A percentile compares a stretch with the other conserved stretches of the same genome.
phyloP scores from a whole-genome alignment of 2,113 vertebrate species.

The Megaleporinus macrocephalus region DNA sequence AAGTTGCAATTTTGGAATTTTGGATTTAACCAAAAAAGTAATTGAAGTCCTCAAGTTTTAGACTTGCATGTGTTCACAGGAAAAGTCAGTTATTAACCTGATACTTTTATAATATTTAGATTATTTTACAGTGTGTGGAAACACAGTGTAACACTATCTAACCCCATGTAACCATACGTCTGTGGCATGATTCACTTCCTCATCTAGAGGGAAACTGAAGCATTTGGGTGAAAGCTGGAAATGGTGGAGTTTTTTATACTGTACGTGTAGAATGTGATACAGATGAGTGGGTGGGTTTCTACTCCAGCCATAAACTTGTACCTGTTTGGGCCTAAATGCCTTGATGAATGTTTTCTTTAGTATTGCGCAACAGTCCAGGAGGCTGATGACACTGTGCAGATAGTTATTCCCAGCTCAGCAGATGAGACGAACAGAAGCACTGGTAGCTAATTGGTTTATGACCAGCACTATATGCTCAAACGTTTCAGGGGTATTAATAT shows the following conservation, averaged over 20 bases:
- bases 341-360: background rate
- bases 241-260: conserved; percentile 33
- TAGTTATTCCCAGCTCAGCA: too few relatives aligned
- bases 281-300: background rate
- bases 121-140: too few relatives aligned
- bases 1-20: too few relatives aligned
- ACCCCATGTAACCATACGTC: background rate
- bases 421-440: too few relatives aligned
- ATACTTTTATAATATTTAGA: background rate
- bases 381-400: background rate
- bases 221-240: conserved; percentile 11
- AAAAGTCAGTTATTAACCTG: too few relatives aligned
- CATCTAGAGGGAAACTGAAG: conserved; percentile 32
- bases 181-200: conserved; percentile 38
- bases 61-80: too few relatives aligned
- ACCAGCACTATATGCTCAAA: too few relatives aligned
- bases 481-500: too few relatives aligned
- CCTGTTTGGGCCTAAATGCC: background rate
- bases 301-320: background rate
- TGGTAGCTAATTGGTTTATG: too few relatives aligned
- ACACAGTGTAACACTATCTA: background rate
- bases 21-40: too few relatives aligned
- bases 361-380: background rate
- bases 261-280: background rate
- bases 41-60: too few relatives aligned